A percentile compares a stretch with the other conserved stretches of the same genome.
Evolutionary conservation across 2,888 invertebrate species (phyloP).

Genomic region (Ophioninae sp.): DNA sequence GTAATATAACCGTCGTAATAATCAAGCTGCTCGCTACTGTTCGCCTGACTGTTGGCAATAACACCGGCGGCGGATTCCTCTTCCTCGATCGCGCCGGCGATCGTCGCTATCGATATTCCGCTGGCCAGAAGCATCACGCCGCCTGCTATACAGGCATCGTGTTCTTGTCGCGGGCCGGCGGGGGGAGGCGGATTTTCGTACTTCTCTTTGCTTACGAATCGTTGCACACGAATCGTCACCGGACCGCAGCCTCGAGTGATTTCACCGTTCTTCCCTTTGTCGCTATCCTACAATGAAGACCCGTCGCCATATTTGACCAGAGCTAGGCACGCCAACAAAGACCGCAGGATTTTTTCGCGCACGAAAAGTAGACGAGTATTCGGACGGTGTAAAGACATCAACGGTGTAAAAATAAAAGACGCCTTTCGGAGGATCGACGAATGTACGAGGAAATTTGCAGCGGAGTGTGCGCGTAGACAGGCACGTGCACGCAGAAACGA

Average conservation of each 20-base stretch:
- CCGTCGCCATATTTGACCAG: not conserved
- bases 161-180: slow-evolving; percentile 46
- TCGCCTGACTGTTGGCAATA: slow-evolving; percentile 75
- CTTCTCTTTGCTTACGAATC: slow-evolving; percentile 12
- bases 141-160: slow-evolving; percentile 67
- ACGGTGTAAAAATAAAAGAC: not conserved
- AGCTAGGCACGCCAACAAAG: not conserved
- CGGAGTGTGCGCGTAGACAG: not conserved
- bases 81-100: slow-evolving; percentile 78
- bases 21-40: slow-evolving; percentile 70
- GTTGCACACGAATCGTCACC: slow-evolving; percentile 51
- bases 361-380: not conserved
- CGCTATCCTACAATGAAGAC: slow-evolving; percentile 18
- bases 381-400: not conserved
- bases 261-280: slow-evolving; percentile 36
- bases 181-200: not conserved
- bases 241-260: slow-evolving; percentile 30
- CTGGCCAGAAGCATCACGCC: slow-evolving; percentile 77
- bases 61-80: slow-evolving; percentile 74
- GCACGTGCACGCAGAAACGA: slow-evolving; percentile 9
- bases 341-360: slow-evolving; percentile 1
- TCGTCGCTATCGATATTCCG: slow-evolving; percentile 78
- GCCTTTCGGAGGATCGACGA: not conserved
- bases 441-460: not conserved
- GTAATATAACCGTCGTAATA: slow-evolving; percentile 85